Evolutionary conservation across 2,113 vertebrate genomes (phyloP).

Genomic region (Leptobrachium leishanense): DNA sequence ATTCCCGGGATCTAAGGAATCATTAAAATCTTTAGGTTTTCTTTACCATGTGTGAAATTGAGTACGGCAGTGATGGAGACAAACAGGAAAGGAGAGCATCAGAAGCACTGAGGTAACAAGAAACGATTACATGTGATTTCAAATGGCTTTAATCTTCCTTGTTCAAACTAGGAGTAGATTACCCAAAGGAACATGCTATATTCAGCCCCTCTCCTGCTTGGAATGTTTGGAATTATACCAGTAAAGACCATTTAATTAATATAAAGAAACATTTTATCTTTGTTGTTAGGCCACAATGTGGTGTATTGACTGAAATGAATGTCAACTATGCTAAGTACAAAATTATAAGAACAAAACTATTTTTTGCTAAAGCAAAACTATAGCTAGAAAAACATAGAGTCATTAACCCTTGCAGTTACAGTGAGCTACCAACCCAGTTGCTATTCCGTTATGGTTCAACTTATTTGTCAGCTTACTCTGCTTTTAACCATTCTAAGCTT

Average conservation of each 20-base stretch:
- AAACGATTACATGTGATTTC: constrained; percentile 6
- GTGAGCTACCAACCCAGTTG: no score
- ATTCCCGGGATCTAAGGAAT: constrained; percentile 14
- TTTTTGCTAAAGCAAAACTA: no score
- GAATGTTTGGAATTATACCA: neutral
- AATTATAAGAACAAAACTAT: neutral
- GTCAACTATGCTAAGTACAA: neutral
- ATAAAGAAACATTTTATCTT: no score
- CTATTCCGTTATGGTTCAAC: no score
- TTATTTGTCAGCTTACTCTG: no score
- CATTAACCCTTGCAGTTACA: no score
- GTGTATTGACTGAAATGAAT: no score
- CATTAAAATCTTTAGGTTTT: constrained; percentile 23
- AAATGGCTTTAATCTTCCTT: neutral
- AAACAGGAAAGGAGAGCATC: constrained; percentile 16
- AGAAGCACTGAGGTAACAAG: constrained; percentile 4
- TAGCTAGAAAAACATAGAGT: no score
- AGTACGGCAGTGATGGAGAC: constrained; percentile 12
- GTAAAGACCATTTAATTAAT: no score
- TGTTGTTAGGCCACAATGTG: no score
- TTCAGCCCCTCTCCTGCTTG: neutral
- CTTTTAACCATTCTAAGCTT: no score
- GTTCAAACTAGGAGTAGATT: neutral
- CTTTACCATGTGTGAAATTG: constrained; percentile 10
- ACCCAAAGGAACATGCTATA: neutral